These are phyloP conservation scores for Adelges cooleyi DNA, from an alignment of 1,140 invertebrate species.

Conservation along the genomic window DNA sequence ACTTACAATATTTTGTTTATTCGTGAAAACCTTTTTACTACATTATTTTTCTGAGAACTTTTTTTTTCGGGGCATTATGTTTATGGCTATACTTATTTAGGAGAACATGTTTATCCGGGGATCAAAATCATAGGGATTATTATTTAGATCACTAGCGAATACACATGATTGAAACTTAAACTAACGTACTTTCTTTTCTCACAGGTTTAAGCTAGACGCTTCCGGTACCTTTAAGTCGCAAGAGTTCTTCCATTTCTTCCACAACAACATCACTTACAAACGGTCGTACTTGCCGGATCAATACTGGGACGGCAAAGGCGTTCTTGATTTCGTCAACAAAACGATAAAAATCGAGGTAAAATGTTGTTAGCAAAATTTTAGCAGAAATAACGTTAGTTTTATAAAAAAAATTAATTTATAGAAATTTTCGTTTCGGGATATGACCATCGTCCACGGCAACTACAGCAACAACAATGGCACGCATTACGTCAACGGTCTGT, in stretches of 20 bases:
- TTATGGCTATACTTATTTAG: too few relatives aligned
- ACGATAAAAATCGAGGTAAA: slow-evolving; percentile 50
- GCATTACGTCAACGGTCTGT: slow-evolving; percentile 44
- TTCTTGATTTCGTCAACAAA: slow-evolving; percentile 48
- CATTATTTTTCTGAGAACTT: too few relatives aligned
- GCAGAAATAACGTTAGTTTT: not conserved
- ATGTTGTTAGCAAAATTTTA: not conserved
- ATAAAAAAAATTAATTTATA: slow-evolving; percentile 32
- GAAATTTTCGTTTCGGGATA: slow-evolving; percentile 39
- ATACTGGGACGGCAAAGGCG: slow-evolving; percentile 46
- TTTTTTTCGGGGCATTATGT: too few relatives aligned
- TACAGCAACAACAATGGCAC: slow-evolving; percentile 42
- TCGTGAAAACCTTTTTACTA: too few relatives aligned
- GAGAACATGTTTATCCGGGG: not conserved
- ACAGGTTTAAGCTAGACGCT: slow-evolving; percentile 33
- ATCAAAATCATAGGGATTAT: not conserved
- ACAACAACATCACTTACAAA: slow-evolving; percentile 40
- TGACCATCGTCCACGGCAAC: slow-evolving; percentile 42
- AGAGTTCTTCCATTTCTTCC: slow-evolving; percentile 47
- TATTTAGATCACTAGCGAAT: not conserved
- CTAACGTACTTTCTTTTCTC: too few relatives aligned
- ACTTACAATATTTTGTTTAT: too few relatives aligned
- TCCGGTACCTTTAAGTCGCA: slow-evolving; percentile 44
- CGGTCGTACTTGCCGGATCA: slow-evolving; percentile 48
- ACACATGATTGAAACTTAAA: too few relatives aligned